These are phyloP conservation scores for Girardinus metallicus DNA, from an alignment of 2,797 vertebrate species.

Conservation along the genomic window DNA sequence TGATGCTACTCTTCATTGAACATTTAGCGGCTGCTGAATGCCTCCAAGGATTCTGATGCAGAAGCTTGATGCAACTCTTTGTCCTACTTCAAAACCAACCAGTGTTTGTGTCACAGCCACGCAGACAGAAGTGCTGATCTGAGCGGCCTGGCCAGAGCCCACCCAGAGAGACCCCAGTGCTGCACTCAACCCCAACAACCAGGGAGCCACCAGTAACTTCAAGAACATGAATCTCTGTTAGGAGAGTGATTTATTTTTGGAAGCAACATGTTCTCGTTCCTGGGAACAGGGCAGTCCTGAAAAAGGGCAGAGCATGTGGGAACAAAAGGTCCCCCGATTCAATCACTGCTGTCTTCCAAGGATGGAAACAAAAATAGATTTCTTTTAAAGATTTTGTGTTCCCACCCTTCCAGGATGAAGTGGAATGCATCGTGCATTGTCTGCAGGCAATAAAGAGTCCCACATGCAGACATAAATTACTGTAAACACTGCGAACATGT, in stretches of 20 bases:
- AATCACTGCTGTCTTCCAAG: slow-evolving; percentile 9
- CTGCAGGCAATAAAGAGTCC: slow-evolving; percentile 21
- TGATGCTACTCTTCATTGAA: slow-evolving; percentile 14
- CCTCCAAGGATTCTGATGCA: slow-evolving; percentile 11
- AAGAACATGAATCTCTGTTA: slow-evolving; percentile 22
- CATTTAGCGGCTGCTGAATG: background rate
- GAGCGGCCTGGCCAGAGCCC: slow-evolving; percentile 27
- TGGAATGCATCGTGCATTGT: background rate
- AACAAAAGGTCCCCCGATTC: slow-evolving; percentile 16
- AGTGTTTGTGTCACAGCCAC: slow-evolving; percentile 32
- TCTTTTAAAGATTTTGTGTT: background rate
- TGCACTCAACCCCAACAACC: slow-evolving; percentile 16
- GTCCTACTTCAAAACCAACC: slow-evolving; percentile 49
- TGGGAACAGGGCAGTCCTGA: slow-evolving; percentile 17
- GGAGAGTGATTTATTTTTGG: slow-evolving; percentile 28
- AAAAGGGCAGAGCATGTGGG: slow-evolving; percentile 2
- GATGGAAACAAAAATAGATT: slow-evolving; percentile 28
- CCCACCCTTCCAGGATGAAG: slow-evolving; percentile 14
- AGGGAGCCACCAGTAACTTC: slow-evolving; percentile 26
- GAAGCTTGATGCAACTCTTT: slow-evolving; percentile 25
- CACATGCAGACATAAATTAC: slow-evolving; percentile 7
- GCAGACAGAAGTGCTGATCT: slow-evolving; percentile 38
- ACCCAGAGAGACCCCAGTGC: slow-evolving; percentile 17
- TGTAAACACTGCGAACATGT: slow-evolving; percentile 11
- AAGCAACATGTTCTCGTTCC: slow-evolving; percentile 15